Conservation (phyloP, 2,888 invertebrate genomes). For the Chrysolina americana region DNA sequence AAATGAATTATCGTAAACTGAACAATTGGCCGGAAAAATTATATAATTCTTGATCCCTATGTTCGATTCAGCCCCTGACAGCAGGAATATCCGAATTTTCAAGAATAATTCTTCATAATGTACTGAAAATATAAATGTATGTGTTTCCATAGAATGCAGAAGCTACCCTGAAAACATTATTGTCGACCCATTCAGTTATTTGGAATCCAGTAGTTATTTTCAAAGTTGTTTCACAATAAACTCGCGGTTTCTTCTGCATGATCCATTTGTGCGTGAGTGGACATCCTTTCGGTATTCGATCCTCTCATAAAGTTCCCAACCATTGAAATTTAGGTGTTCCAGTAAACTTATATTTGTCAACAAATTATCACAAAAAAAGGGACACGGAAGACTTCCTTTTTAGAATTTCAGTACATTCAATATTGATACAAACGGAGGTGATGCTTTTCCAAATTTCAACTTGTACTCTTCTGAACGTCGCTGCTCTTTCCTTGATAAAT, state of each 20-base stretch:
- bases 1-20: too few relatives aligned
- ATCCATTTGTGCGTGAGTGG: background rate
- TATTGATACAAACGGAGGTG: background rate
- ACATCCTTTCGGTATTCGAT: background rate
- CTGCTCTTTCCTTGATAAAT: background rate
- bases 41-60: too few relatives aligned
- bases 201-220: background rate
- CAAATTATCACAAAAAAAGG: background rate
- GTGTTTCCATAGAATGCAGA: background rate
- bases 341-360: background rate
- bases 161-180: background rate
- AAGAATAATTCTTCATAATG: too few relatives aligned
- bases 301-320: background rate
- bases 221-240: too few relatives aligned
- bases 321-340: background rate
- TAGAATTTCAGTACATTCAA: background rate
- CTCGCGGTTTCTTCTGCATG: background rate
- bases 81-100: too few relatives aligned
- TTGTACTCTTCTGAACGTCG: background rate
- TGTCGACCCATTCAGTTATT: background rate
- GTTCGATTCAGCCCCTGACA: too few relatives aligned
- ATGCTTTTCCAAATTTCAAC: background rate
- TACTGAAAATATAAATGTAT: too few relatives aligned
- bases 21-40: too few relatives aligned
- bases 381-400: background rate